phyloP scores from a whole-genome alignment of 2,113 vertebrate species.

The Petaurus breviceps region DNA sequence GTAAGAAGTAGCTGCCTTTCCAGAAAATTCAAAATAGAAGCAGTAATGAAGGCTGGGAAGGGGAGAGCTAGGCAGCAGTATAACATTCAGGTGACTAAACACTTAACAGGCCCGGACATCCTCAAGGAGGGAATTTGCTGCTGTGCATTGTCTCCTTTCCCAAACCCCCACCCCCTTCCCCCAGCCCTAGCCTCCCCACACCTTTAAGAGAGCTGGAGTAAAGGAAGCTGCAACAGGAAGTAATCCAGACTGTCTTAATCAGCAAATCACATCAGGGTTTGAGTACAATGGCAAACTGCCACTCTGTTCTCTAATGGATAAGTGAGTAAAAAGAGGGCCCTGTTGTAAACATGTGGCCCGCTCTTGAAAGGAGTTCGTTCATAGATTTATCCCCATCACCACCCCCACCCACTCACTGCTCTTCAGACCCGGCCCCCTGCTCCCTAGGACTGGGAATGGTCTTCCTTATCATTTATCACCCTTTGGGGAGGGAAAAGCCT shows the following conservation, averaged over 20 bases:
- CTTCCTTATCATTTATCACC: not conserved
- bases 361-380: slow-evolving; percentile 45
- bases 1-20: not conserved
- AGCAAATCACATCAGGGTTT: slow-evolving; percentile 9
- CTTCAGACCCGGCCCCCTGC: not conserved
- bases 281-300: slow-evolving; percentile 41
- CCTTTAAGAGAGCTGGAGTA: not conserved
- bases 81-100: not conserved
- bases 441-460: not conserved
- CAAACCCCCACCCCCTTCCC: not conserved
- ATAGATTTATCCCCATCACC: not conserved
- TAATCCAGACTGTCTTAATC: slow-evolving; percentile 2
- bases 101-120: not conserved
- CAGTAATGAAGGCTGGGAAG: not conserved
- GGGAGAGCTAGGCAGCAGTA: not conserved
- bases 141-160: not conserved
- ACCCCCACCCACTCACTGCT: not conserved
- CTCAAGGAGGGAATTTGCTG: not conserved
- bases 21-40: not conserved
- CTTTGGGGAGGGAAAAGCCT: not conserved
- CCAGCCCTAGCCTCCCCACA: not conserved
- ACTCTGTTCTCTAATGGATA: slow-evolving; percentile 29
- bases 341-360: not conserved
- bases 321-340: slow-evolving; percentile 56
- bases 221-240: slow-evolving; percentile 61